These are phyloP conservation scores for Plagodis dolabraria DNA, from an alignment of 2,888 invertebrate species.

Conservation along the genomic window DNA sequence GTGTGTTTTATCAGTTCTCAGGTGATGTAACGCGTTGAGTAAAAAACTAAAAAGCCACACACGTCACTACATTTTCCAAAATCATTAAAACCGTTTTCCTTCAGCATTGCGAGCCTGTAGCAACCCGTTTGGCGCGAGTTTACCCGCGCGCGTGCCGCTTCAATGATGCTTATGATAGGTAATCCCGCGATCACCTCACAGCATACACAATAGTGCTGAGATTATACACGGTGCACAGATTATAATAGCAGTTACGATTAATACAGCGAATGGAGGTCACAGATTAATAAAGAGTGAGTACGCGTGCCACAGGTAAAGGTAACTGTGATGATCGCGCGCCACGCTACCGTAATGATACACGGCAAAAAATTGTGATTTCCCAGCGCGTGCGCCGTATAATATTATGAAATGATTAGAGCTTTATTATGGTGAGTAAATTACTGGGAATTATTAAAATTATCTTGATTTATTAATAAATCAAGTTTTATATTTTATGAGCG, in stretches of 20 bases:
- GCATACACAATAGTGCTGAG: background rate
- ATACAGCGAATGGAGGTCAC: background rate
- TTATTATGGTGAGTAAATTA: background rate
- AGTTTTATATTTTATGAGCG: too few relatives aligned
- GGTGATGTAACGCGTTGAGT: background rate
- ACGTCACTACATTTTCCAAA: conserved; percentile 22
- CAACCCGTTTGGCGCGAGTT: background rate
- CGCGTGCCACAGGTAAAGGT: background rate
- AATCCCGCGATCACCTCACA: conserved; percentile 7
- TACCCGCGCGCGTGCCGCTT: background rate
- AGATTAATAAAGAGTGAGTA: background rate
- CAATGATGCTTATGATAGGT: conserved; percentile 1
- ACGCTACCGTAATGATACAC: background rate
- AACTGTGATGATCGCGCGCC: background rate
- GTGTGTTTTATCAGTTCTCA: background rate
- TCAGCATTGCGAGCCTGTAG: background rate
- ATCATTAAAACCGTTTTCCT: conserved; percentile 16
- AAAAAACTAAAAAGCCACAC: conserved; percentile 11
- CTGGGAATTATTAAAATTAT: too few relatives aligned
- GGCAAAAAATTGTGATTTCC: background rate
- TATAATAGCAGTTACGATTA: background rate
- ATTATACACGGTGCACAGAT: background rate
- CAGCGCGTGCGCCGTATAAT: conserved; percentile 1
- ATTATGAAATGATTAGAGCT: background rate
- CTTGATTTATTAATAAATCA: too few relatives aligned